phyloP scores from a whole-genome alignment of 1,140 invertebrate species.

The Cecropterus lyciades region DNA sequence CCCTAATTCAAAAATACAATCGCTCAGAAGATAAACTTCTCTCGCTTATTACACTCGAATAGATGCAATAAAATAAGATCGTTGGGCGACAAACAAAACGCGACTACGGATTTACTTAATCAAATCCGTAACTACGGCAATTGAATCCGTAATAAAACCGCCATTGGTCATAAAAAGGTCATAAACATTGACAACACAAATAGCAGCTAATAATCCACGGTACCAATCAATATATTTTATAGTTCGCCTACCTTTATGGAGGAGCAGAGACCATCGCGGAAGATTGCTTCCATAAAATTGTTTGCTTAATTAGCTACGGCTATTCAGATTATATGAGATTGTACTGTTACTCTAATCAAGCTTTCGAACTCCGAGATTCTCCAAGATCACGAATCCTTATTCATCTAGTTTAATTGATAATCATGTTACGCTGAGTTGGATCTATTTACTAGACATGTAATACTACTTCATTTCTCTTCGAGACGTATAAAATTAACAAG shows the following conservation, averaged over 20 bases:
- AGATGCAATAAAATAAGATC: constrained; percentile 19
- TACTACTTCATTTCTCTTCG: too few species aligned
- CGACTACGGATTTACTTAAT: constrained; percentile 70
- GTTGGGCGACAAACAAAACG: constrained; percentile 59
- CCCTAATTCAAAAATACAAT: too few species aligned
- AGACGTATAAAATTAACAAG: too few species aligned
- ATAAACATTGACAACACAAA: constrained; percentile 80
- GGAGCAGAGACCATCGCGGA: constrained; percentile 53
- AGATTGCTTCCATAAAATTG: constrained; percentile 74
- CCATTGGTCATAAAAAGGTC: constrained; percentile 68
- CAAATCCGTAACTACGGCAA: constrained; percentile 69
- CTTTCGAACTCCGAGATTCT: background rate
- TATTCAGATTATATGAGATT: constrained; percentile 30
- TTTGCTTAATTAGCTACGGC: constrained; percentile 71
- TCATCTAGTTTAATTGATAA: too few species aligned
- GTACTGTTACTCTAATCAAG: constrained; percentile 29
- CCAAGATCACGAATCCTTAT: too few species aligned
- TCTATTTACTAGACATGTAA: too few species aligned
- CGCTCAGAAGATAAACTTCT: background rate
- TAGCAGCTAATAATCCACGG: constrained; percentile 72
- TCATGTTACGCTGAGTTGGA: too few species aligned
- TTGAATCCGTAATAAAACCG: constrained; percentile 73
- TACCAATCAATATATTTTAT: constrained; percentile 76
- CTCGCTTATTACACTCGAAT: constrained; percentile 24
- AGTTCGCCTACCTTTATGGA: constrained; percentile 63